phyloP scores from a whole-genome alignment of 1,140 invertebrate genomes.

The Drosophila azteca region DNA sequence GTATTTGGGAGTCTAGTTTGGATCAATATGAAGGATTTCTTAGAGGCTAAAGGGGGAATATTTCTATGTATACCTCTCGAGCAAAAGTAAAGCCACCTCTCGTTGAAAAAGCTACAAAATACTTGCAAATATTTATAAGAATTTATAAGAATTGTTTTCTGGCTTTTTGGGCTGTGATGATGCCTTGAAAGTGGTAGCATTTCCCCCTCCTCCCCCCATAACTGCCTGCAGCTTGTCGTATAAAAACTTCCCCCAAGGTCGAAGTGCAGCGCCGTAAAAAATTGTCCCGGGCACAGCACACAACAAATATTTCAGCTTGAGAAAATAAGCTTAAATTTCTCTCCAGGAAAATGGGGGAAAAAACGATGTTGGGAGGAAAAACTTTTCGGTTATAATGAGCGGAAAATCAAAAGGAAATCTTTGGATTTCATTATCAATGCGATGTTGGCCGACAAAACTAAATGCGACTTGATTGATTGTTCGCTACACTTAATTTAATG shows the following conservation, averaged over 20 bases:
- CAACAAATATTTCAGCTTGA: conserved; percentile 13
- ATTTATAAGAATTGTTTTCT: background rate
- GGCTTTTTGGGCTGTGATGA: background rate
- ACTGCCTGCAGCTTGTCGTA: conserved; percentile 38
- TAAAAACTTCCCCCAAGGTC: conserved; percentile 15
- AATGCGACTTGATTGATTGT: conserved; percentile 76
- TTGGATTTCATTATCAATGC: conserved; percentile 66
- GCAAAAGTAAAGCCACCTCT: background rate
- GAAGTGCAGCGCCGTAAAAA: background rate
- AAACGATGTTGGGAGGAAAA: conserved; percentile 10
- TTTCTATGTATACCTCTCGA: background rate
- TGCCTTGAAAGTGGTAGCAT: conserved; percentile 23
- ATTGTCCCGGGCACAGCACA: background rate
- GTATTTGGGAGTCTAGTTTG: too few relatives aligned
- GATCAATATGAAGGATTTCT: too few relatives aligned
- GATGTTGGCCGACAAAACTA: conserved; percentile 53
- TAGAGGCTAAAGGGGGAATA: too few relatives aligned
- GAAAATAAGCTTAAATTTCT: conserved; percentile 11
- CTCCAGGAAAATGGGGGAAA: background rate
- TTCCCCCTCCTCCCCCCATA: conserved; percentile 9
- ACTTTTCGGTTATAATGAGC: conserved; percentile 3
- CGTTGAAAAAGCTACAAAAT: too few relatives aligned
- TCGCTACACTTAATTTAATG: conserved; percentile 78
- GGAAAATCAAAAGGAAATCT: conserved; percentile 58
- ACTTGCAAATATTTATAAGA: too few relatives aligned